Percentiles rank a stretch among this genome's conserved stretches.
phyloP scores from a whole-genome alignment of 2,113 vertebrate genomes.

The Erpornis zantholeuca region DNA sequence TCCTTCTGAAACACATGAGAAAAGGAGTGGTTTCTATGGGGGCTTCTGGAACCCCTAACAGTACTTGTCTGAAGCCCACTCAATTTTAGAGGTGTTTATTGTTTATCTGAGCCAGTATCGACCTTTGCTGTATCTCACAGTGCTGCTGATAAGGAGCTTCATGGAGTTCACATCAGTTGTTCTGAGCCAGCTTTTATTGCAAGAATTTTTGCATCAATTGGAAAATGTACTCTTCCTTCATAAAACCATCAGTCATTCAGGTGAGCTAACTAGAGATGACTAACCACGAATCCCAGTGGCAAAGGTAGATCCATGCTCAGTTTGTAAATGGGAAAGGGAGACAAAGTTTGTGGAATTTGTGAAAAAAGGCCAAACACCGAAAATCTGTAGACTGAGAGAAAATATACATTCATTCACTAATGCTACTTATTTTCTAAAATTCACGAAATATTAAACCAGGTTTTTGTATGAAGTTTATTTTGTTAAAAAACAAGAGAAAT shows the following conservation, averaged over 20 bases:
- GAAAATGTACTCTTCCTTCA: not conserved
- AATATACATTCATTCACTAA: not conserved
- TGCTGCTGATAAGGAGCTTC: not conserved
- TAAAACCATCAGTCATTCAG: not conserved
- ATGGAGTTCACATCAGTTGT: not conserved
- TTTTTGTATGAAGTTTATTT: not conserved
- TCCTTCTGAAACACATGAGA: not conserved
- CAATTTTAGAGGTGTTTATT: not conserved
- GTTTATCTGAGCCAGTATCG: not conserved
- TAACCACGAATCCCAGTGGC: accelerated
- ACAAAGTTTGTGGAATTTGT: not conserved
- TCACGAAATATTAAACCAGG: not conserved
- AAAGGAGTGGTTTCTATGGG: not conserved
- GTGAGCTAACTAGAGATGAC: not conserved
- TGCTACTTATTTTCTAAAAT: not conserved
- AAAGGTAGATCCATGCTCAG: not conserved
- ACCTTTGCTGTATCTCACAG: not conserved
- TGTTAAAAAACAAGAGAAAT: not conserved
- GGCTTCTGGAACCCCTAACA: not conserved
- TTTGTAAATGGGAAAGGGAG: not conserved
- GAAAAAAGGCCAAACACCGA: not conserved
- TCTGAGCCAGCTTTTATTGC: not conserved
- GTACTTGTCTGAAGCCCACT: not conserved
- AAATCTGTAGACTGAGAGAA: not conserved
- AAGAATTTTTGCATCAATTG: not conserved